A percentile compares a stretch with the other conserved stretches of the same genome.
These are phyloP conservation scores for Limnephilus rhombicus DNA, from an alignment of 2,888 invertebrate genomes.

Conservation along the genomic window DNA sequence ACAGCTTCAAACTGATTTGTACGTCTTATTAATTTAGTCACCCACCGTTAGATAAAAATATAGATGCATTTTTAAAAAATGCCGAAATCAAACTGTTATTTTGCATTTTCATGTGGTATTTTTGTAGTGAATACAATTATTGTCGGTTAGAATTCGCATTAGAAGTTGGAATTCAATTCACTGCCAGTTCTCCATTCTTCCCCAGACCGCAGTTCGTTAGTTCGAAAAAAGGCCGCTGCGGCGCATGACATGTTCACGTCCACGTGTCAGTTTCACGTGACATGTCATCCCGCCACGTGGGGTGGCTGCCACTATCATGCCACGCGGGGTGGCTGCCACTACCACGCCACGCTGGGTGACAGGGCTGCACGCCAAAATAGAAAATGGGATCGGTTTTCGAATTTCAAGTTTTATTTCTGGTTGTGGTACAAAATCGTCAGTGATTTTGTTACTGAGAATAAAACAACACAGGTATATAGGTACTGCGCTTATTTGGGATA, in stretches of 20 bases:
- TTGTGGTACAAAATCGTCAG: too few species aligned
- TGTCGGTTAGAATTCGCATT: neutral
- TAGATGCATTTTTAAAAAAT: too few species aligned
- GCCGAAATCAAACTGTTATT: too few species aligned
- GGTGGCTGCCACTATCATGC: conserved; percentile 22
- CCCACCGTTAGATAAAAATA: too few species aligned
- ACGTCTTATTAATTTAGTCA: too few species aligned
- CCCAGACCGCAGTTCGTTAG: neutral
- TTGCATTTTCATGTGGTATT: neutral
- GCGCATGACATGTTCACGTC: neutral
- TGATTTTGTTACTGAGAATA: too few species aligned
- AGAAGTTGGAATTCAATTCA: neutral
- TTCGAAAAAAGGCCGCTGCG: conserved; percentile 17
- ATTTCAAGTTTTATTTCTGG: neutral
- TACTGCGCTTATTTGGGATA: too few species aligned
- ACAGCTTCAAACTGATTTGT: too few species aligned
- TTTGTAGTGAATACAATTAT: neutral
- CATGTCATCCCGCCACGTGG: conserved; percentile 30
- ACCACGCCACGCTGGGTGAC: conserved; percentile 3
- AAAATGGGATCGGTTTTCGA: neutral
- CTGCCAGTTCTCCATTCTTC: neutral
- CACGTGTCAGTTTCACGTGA: conserved; percentile 36
- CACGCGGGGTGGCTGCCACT: conserved; percentile 5
- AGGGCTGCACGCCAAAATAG: neutral
- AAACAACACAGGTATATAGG: too few species aligned